Conservation (phyloP, 2,888 invertebrate species). For the Athalia rosae region DNA sequence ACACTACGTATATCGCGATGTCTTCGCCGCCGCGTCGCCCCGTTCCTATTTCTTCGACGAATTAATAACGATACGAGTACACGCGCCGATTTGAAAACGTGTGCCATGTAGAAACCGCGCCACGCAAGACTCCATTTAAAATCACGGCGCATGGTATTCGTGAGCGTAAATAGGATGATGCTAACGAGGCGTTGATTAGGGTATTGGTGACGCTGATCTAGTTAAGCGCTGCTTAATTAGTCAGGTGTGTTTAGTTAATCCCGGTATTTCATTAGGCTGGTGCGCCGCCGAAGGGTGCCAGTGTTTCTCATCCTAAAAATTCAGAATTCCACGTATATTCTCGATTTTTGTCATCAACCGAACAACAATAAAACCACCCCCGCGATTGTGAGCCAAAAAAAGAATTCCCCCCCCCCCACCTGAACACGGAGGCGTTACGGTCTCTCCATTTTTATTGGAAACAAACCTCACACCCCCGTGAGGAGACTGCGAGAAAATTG, state of each 20-base stretch:
- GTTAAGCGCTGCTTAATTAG: conserved; percentile 69
- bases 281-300: conserved; percentile 56
- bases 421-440: no score
- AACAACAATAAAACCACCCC: no score
- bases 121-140: conserved; percentile 31
- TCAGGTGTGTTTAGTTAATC: conserved; percentile 69
- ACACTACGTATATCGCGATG: no score
- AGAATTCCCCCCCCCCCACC: no score
- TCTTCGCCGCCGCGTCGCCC: no score
- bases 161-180: conserved; percentile 64
- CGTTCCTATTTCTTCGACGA: no score
- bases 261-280: conserved; percentile 65
- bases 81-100: no score
- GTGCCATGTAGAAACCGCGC: background rate
- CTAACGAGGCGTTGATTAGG: conserved; percentile 69
- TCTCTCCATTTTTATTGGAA: no score
- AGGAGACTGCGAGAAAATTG: background rate
- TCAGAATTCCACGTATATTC: background rate
- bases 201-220: conserved; percentile 69
- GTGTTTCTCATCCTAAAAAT: conserved; percentile 52
- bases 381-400: no score
- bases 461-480: background rate
- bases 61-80: no score
- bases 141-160: conserved; percentile 49
- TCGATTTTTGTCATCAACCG: background rate